These are phyloP conservation scores for Peromyscus nudipes DNA, from an alignment of 2,797 vertebrate species.

Conservation along the genomic window DNA sequence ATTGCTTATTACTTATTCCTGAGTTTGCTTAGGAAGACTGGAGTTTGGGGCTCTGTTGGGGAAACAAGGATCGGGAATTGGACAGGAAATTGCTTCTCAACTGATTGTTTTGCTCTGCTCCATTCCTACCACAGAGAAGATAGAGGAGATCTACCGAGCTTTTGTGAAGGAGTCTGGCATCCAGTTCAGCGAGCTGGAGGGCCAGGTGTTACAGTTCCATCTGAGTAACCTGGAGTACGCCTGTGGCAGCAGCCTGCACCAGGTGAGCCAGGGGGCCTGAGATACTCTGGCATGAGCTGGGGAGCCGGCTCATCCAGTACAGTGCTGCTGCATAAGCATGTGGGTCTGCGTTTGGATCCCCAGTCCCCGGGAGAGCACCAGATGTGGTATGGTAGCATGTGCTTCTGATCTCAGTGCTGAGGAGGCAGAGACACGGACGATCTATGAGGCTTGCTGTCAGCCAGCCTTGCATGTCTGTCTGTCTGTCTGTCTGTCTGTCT, in stretches of 20 bases:
- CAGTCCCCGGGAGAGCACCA: not conserved
- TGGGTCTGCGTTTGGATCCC: not conserved
- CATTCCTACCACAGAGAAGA: slow-evolving; percentile 92
- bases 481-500: not conserved
- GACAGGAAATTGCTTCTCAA: not conserved
- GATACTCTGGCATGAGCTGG: not conserved
- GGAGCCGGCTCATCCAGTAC: not conserved
- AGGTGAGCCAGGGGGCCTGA: slow-evolving; percentile 88
- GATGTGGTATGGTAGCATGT: no score
- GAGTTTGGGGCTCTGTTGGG: not conserved
- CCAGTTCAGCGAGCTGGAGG: slow-evolving; percentile 96
- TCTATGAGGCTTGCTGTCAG: not conserved
- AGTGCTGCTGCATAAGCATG: not conserved
- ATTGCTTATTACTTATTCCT: not conserved
- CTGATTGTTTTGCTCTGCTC: slow-evolving; percentile 24
- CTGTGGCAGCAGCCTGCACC: slow-evolving; percentile 95
- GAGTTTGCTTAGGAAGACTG: not conserved
- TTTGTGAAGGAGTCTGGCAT: slow-evolving; percentile 97
- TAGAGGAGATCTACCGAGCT: slow-evolving; percentile 96
- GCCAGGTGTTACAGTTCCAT: slow-evolving; percentile 98
- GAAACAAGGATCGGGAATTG: not conserved
- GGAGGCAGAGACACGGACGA: not conserved
- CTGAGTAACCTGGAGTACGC: slow-evolving; percentile 98
- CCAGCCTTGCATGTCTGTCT: not conserved
- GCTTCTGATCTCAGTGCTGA: not conserved